Base-by-base conservation (phyloP, 2,113 vertebrate species). In the Setophaga coronata region DNA sequence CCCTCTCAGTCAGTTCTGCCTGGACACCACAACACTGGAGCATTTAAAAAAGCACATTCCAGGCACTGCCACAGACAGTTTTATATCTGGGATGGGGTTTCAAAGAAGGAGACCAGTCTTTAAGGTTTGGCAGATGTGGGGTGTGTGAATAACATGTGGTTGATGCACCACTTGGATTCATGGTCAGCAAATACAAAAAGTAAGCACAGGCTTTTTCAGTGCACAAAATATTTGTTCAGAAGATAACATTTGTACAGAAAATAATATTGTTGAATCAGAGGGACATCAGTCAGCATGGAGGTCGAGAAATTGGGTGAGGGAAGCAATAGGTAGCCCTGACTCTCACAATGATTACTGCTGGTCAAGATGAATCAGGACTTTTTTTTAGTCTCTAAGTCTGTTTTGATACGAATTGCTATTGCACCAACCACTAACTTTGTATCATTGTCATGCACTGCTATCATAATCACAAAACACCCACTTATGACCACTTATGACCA, bases 401-500 rank as follows among this genome's bases (percentile, higher is more conserved):
- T 86, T 94, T 93, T 74, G 42, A 73, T 81, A 78, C 60, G 67
- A 86, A 23, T 81, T 96, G 56, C 56, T 86, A 74, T 47, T 70
- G 76, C 31, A 86, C 43, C 18, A 95, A 53, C 54, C 25, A 51
- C 74, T 86, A 81, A 67, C 84, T 88, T 78, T 57, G 18, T 83
- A 78, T 60, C 81, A 82, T 70, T 88, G 60, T 78, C 47, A 64
- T 71, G 45, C 43, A 74, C 20, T 74, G 43, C 74, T 86, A 48
- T 67, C 95, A 86, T 48, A 90, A 73, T 53, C 87, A 94, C 42
- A 78, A 47, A 92, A 92, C 67, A 93, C 56, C 79, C 64, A 90
- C 79, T 86, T 90, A 60, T 78, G 74, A 88, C 79, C 64, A 90
- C 79, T 86, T 90, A 64, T 78, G 74, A 88, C 85, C 79, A 70